Percentiles rank a stretch among this genome's conserved stretches.
These are phyloP conservation scores for Ceratothoa steindachneri DNA, from an alignment of 2,888 invertebrate genomes.

Conservation along the genomic window DNA sequence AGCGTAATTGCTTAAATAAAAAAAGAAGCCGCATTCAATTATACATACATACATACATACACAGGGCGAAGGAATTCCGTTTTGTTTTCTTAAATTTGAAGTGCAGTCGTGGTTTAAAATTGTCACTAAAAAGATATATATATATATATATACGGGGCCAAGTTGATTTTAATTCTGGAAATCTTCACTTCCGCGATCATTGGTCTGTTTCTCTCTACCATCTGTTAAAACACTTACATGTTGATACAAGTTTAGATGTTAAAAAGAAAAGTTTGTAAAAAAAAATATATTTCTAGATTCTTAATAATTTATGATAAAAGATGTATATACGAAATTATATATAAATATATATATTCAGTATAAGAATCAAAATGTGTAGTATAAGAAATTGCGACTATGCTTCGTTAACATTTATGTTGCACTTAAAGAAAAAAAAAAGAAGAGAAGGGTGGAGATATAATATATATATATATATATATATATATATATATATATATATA, in stretches of 20 bases:
- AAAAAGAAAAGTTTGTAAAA: neutral
- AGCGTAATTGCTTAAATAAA: neutral
- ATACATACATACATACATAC: neutral
- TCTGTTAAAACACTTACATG: constrained; percentile 11
- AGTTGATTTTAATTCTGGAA: neutral
- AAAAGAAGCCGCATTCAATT: neutral
- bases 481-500: too few relatives aligned
- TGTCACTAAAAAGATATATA: neutral
- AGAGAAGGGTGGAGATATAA: neutral
- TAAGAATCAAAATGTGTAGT: constrained; percentile 5
- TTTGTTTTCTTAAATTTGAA: neutral
- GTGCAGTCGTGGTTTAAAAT: neutral
- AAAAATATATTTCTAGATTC: neutral
- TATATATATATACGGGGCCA: neutral
- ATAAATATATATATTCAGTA: constrained; percentile 2
- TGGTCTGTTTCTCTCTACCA: neutral
- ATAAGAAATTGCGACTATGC: constrained; percentile 2
- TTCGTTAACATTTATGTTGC: constrained; percentile 9
- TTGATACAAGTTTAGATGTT: constrained; percentile 3
- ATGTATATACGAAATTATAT: neutral
- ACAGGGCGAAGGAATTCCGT: neutral
- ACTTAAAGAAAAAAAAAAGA: neutral
- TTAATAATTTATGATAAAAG: neutral
- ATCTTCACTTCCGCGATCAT: constrained; percentile 1
- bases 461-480: too few relatives aligned